phyloP scores from a whole-genome alignment of 2,888 invertebrate species.

The Tanypteryx hageni region DNA sequence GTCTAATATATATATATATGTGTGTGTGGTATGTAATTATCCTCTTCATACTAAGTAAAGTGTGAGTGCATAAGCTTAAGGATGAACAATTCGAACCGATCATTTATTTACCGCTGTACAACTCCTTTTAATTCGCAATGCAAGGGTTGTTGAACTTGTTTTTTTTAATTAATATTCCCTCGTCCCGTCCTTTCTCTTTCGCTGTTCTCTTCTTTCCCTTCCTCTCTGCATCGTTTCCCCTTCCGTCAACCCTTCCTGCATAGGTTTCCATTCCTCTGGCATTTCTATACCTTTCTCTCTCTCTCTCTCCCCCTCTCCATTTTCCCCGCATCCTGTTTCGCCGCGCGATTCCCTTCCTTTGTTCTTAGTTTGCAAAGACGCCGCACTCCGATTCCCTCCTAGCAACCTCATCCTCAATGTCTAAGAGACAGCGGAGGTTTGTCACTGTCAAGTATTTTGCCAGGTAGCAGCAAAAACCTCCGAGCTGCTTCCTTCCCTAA shows the following conservation, averaged over 20 bases:
- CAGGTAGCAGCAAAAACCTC: conserved; percentile 55
- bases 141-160: background rate
- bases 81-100: no score
- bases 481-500: conserved; percentile 6
- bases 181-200: background rate
- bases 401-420: conserved; percentile 10
- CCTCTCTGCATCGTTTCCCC: background rate
- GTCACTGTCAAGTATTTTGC: conserved; percentile 62
- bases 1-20: no score
- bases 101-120: no score
- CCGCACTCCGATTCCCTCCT: background rate
- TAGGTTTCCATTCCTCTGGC: background rate
- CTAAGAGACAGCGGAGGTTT: conserved; percentile 54
- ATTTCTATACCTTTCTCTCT: background rate
- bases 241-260: conserved; percentile 22
- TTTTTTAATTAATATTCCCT: background rate
- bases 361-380: conserved; percentile 53
- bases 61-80: no score
- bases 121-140: no score
- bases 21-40: no score
- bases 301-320: background rate
- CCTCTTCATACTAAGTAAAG: no score
- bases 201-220: background rate
- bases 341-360: conserved; percentile 47
- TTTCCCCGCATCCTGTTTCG: conserved; percentile 44